Percentiles rank a stretch among this genome's conserved stretches.
phyloP scores from a whole-genome alignment of 2,888 invertebrate species.

The Criorhina ranunculi region DNA sequence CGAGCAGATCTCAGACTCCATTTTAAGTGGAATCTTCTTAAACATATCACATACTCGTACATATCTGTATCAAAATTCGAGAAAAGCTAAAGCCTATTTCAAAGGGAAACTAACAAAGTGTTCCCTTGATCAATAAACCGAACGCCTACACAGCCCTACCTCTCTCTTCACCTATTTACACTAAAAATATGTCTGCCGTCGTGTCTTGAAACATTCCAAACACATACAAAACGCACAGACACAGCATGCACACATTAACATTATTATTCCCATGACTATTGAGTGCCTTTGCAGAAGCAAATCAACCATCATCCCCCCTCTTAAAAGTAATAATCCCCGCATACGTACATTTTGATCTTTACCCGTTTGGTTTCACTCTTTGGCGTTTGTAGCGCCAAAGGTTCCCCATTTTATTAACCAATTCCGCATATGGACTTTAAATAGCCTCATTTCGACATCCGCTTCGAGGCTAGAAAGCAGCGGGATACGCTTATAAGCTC shows the following conservation, averaged over 20 bases:
- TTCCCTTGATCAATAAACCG: no score
- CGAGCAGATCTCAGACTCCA: no score
- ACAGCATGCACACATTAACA: not conserved
- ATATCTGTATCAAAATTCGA: no score
- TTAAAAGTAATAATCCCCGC: constrained; percentile 63
- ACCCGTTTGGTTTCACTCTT: constrained; percentile 28
- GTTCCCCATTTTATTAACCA: constrained; percentile 57
- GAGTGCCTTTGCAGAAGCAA: constrained; percentile 13
- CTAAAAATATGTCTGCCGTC: not conserved
- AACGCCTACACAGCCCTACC: no score
- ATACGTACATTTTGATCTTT: constrained; percentile 55
- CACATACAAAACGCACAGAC: not conserved
- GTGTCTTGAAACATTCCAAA: constrained; percentile 12
- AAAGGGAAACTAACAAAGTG: no score
- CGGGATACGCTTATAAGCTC: not conserved
- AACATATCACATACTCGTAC: no score
- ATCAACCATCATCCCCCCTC: constrained; percentile 21
- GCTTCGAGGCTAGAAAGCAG: constrained; percentile 20
- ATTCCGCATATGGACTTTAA: constrained; percentile 74
- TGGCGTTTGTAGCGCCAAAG: not conserved
- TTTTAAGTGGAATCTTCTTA: no score
- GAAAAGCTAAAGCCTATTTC: no score
- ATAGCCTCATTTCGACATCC: constrained; percentile 69
- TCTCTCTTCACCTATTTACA: not conserved
- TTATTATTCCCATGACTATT: constrained; percentile 9